These are phyloP conservation scores for Propithecus coquereli DNA, from an alignment of 2,113 vertebrate genomes.

Conservation along the genomic window DNA sequence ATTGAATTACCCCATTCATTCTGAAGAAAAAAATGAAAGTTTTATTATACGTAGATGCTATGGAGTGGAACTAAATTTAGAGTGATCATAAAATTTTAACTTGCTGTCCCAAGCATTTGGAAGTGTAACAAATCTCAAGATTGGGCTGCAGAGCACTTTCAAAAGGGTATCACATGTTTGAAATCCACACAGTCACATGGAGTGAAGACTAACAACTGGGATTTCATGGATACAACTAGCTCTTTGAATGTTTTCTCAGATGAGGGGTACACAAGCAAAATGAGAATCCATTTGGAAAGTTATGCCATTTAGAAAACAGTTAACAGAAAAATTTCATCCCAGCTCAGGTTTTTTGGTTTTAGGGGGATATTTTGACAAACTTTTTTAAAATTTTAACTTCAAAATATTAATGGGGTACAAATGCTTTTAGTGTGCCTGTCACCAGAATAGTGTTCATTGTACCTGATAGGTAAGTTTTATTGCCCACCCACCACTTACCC, in stretches of 20 bases:
- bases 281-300: not conserved
- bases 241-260: constrained; percentile 1
- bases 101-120: not conserved
- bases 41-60: not conserved
- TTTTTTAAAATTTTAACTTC: no score
- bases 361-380: no score
- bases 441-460: no score
- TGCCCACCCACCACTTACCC: no score
- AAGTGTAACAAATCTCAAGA: constrained; percentile 20
- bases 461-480: no score
- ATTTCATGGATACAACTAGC: not conserved
- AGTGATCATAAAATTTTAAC: not conserved
- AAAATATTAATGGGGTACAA: no score
- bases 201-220: not conserved
- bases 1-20: not conserved
- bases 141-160: not conserved
- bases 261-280: not conserved
- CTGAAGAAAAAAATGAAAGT: not conserved
- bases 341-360: not conserved
- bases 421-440: no score
- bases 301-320: not conserved
- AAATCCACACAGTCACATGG: not conserved
- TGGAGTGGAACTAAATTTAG: not conserved
- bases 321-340: not conserved
- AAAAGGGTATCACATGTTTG: not conserved